Percentiles rank a stretch among this genome's conserved stretches.
Conservation (phyloP, 2,113 vertebrate genomes). For the Ammodytes dubius region DNA sequence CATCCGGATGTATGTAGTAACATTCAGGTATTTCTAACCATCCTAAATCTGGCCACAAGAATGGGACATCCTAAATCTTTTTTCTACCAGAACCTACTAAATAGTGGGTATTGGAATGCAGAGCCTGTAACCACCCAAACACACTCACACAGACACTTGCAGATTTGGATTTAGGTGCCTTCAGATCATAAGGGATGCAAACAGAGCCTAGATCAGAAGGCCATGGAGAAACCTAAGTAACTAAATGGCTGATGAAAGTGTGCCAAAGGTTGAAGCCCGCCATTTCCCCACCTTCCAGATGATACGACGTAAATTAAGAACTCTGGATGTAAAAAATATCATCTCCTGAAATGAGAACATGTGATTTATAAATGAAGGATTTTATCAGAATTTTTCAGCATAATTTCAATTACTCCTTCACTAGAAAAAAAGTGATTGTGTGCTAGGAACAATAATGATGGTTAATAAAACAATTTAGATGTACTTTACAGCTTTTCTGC, state of each 20-base stretch:
- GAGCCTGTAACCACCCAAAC: slow-evolving; percentile 30
- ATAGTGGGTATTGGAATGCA: too few relatives aligned
- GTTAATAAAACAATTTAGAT: neutral
- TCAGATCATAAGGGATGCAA: neutral
- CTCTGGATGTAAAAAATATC: slow-evolving; percentile 22
- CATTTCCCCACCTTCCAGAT: slow-evolving; percentile 41
- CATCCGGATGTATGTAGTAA: too few relatives aligned
- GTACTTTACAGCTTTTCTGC: neutral
- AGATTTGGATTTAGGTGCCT: slow-evolving; percentile 16
- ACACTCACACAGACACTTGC: neutral
- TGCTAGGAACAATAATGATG: too few relatives aligned
- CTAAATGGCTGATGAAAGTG: slow-evolving; percentile 32
- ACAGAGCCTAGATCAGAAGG: slow-evolving; percentile 26
- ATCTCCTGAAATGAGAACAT: slow-evolving; percentile 29
- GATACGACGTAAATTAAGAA: slow-evolving; percentile 35
- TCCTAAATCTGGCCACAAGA: too few relatives aligned
- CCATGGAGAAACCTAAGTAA: slow-evolving; percentile 25
- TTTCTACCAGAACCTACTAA: too few relatives aligned
- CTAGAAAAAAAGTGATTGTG: too few relatives aligned
- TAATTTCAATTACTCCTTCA: slow-evolving; percentile 18
- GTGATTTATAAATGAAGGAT: slow-evolving; percentile 36
- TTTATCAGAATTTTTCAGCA: slow-evolving; percentile 35
- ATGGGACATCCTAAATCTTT: too few relatives aligned
- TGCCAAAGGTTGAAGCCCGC: slow-evolving; percentile 13
- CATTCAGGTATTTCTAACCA: too few relatives aligned